Conservation (phyloP, 2,797 vertebrate genomes). For the Eulemur albifrons region DNA sequence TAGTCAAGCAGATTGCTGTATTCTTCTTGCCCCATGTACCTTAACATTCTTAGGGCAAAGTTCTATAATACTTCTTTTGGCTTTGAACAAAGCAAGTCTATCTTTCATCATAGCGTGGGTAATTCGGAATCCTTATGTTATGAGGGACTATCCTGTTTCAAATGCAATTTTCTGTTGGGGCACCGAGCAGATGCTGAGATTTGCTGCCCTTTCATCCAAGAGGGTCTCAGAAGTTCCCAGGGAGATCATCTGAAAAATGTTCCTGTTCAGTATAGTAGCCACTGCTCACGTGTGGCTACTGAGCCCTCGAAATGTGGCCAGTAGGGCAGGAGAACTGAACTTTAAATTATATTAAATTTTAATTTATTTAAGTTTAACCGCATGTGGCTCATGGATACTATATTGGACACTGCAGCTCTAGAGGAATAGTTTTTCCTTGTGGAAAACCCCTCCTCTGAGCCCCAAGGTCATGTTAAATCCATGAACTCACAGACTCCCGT, state of each 20-base stretch:
- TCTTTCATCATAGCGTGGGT: background rate
- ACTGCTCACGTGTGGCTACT: fast-evolving
- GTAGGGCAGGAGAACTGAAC: background rate
- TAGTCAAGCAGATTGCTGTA: background rate
- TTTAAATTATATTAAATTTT: background rate
- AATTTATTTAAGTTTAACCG: background rate
- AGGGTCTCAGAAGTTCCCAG: background rate
- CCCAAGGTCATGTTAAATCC: background rate
- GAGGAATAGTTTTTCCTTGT: background rate
- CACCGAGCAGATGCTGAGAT: background rate
- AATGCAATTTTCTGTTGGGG: background rate
- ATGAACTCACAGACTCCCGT: background rate
- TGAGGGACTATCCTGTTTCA: background rate
- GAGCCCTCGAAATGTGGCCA: fast-evolving
- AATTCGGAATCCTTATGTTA: background rate
- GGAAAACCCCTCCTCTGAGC: background rate
- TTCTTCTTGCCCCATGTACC: background rate
- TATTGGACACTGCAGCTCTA: background rate
- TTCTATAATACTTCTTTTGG: background rate
- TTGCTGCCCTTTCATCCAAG: background rate
- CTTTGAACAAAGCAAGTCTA: background rate
- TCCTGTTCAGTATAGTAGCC: background rate
- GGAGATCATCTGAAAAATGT: background rate
- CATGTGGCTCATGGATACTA: background rate
- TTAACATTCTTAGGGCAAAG: background rate